These are phyloP conservation scores for Sitta carolinensis DNA, from an alignment of 2,797 vertebrate genomes.

Conservation along the genomic window DNA sequence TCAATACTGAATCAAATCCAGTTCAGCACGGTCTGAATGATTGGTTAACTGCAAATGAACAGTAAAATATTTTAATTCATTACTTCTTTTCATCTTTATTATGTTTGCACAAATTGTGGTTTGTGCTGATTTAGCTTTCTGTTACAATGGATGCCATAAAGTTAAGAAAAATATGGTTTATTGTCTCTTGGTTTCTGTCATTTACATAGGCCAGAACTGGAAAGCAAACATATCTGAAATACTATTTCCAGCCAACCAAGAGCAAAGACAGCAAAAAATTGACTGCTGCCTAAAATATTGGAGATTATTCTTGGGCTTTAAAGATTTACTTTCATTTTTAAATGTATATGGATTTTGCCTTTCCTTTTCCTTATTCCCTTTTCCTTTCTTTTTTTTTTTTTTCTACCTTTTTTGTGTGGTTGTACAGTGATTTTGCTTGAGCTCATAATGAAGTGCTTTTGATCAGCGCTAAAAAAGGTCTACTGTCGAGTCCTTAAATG, in stretches of 20 bases:
- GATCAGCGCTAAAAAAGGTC: conserved; percentile 71
- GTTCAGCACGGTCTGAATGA: neutral
- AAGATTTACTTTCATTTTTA: conserved; percentile 54
- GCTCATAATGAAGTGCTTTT: conserved; percentile 62
- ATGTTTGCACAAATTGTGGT: neutral
- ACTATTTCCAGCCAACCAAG: conserved; percentile 46
- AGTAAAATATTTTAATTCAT: neutral
- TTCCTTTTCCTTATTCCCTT: neutral
- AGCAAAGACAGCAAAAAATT: conserved; percentile 31
- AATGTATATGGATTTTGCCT: neutral
- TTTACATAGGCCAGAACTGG: conserved; percentile 23
- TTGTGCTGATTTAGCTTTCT: conserved; percentile 27
- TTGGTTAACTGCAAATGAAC: neutral
- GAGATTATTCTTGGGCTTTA: conserved; percentile 49
- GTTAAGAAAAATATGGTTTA: conserved; percentile 16
- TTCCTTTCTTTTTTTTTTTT: neutral
- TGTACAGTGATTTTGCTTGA: conserved; percentile 51
- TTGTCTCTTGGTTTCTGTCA: conserved; percentile 49
- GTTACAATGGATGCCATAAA: conserved; percentile 19
- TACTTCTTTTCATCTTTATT: neutral
- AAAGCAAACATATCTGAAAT: conserved; percentile 48
- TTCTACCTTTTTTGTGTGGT: conserved; percentile 1
- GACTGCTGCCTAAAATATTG: conserved; percentile 34
- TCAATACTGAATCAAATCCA: neutral
- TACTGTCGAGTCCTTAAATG: conserved; percentile 69